Evolutionary conservation across 1,140 invertebrate genomes (phyloP), one percentile per base, ranked within the genome.

Genomic region (Diorhabda elongata): DNA sequence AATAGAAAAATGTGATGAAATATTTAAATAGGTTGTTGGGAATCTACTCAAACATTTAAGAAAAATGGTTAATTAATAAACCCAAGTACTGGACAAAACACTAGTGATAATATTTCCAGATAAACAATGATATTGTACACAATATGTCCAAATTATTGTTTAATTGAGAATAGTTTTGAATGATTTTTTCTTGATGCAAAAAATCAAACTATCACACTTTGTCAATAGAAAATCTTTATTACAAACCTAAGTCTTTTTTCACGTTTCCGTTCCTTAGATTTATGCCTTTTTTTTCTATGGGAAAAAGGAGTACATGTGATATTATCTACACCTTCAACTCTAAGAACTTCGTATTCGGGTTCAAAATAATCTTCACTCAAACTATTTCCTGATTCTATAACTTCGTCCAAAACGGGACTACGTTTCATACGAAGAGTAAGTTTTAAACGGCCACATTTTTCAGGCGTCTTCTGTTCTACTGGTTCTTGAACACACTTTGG

Each of bases 341-440:
- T 85, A 75, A 94, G 80, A 42, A 94, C 90, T 81, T 95, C 93
- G 79, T 95, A 95, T 75, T 94, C 92, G 3, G 90, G 88, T 71
- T 88, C 88, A 69, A 86, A 89, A 66, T 82, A 85, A 56, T 84
- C 84, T 67, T 89, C 88, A 73, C 86, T 88, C 3, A 90, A 80
- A 75, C 87, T 90, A 44, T 87, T 91, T 5, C 92, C 92, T 8
- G 91, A 90, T 79, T 94, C 92, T 70, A 93, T 91, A 0, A 93
- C 87, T 73, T 95, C 92, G 76, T 95, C 93, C 9, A 93, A 79
- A 67, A 94, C 89, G 2, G 92, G 92, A 62, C 92, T 94, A 42
- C 93, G 87, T 78, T 94, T 94, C 87, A 95, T 92, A 3, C 92
- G 85, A 9, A 96, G 79, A 2, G 92, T 95, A 52, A 96, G 76